phyloP scores from a whole-genome alignment of 1,140 invertebrate species.

The Lucilia cuprina region DNA sequence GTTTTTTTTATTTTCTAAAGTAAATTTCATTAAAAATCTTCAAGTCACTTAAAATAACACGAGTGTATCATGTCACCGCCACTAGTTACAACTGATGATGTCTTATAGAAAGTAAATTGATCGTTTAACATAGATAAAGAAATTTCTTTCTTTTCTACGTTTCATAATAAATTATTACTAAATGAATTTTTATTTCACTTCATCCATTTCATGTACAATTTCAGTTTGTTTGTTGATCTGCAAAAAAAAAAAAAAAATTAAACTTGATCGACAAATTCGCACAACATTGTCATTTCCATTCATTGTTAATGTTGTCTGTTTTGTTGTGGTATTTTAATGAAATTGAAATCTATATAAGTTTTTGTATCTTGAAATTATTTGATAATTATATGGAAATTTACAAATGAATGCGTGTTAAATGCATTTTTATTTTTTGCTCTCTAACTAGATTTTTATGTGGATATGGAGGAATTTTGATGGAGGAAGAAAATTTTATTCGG shows the following conservation, averaged over 20 bases:
- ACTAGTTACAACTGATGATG: background rate
- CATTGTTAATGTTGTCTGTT: background rate
- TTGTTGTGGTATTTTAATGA: background rate
- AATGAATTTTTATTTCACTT: background rate
- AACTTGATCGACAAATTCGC: background rate
- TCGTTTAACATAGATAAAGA: background rate
- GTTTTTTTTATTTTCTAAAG: no score
- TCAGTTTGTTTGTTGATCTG: background rate
- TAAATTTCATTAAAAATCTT: no score
- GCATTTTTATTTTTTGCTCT: background rate
- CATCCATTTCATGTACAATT: background rate
- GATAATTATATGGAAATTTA: background rate
- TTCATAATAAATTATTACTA: background rate
- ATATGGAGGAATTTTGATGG: background rate
- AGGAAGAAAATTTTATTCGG: no score
- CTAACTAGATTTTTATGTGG: background rate
- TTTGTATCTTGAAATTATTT: background rate
- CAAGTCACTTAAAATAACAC: no score
- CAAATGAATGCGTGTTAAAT: background rate
- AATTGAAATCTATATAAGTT: background rate
- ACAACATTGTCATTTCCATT: background rate
- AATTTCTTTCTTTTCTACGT: background rate
- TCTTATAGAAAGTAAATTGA: constrained; percentile 3
- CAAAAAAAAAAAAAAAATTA: background rate
- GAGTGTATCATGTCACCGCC: no score